Percentiles rank a stretch among this genome's conserved stretches.
These are phyloP conservation scores for Chaetops frenatus DNA, from an alignment of 2,113 vertebrate species.

Conservation along the genomic window DNA sequence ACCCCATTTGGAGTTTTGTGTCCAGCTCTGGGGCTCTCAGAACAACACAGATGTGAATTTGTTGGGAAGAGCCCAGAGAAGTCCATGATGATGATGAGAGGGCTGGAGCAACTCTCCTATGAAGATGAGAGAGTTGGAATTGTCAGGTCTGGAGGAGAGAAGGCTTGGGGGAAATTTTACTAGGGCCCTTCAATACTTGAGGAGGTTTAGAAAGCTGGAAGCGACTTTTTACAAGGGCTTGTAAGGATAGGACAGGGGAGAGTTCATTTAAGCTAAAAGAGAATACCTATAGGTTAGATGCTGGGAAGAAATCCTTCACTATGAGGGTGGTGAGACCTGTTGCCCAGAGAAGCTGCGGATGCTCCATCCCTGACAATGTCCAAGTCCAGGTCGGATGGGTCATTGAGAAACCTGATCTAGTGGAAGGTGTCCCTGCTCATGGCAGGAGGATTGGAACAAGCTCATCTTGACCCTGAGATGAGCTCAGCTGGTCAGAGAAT, in stretches of 20 bases:
- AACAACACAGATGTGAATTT: not conserved
- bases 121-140: not conserved
- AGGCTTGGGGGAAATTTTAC: not conserved
- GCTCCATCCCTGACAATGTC: not conserved
- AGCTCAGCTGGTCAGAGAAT: not conserved
- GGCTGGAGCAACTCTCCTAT: not conserved
- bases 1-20: not conserved
- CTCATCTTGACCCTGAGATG: not conserved
- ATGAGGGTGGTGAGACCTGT: accelerated
- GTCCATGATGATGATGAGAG: not conserved
- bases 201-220: not conserved
- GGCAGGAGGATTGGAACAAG: not conserved
- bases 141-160: not conserved
- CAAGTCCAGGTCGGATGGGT: not conserved
- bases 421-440: not conserved
- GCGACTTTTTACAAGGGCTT: not conserved
- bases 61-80: not conserved
- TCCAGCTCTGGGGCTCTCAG: not conserved
- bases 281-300: not conserved
- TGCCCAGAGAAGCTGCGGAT: not conserved
- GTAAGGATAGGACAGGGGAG: not conserved
- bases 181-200: not conserved
- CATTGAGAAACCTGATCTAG: not conserved
- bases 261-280: not conserved
- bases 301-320: not conserved